Percentiles rank a stretch among this genome's conserved stretches.
These are phyloP conservation scores for Mesopsocus fuscifrons DNA, from an alignment of 2,888 invertebrate genomes.

Conservation along the genomic window DNA sequence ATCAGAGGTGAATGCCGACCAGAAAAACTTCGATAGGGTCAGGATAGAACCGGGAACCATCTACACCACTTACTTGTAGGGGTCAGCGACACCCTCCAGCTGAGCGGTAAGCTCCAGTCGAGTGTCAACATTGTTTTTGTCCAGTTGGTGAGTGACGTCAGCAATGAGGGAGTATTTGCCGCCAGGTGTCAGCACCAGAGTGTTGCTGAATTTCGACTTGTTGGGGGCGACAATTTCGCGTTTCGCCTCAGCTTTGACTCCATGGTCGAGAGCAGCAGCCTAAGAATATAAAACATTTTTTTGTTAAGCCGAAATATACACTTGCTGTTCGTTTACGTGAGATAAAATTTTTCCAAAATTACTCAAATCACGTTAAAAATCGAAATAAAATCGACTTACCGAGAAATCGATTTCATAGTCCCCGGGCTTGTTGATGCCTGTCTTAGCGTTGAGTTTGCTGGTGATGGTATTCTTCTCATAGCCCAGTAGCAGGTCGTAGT, in stretches of 20 bases:
- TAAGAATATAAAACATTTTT: slow-evolving; percentile 13
- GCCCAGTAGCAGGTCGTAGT: slow-evolving; percentile 33
- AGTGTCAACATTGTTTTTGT: slow-evolving; percentile 33
- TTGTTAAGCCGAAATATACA: background rate
- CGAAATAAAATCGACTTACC: too few relatives aligned
- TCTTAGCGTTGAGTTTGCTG: slow-evolving; percentile 27
- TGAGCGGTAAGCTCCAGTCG: slow-evolving; percentile 16
- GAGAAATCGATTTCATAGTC: slow-evolving; percentile 38
- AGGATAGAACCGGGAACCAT: background rate
- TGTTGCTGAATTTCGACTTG: slow-evolving; percentile 41
- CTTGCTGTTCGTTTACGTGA: too few relatives aligned
- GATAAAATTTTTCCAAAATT: too few relatives aligned
- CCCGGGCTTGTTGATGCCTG: slow-evolving; percentile 26
- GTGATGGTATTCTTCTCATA: slow-evolving; percentile 38
- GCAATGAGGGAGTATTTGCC: slow-evolving; percentile 42
- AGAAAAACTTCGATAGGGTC: too few relatives aligned
- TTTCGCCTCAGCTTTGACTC: slow-evolving; percentile 32
- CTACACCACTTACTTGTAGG: slow-evolving; percentile 28
- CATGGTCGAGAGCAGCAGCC: slow-evolving; percentile 28
- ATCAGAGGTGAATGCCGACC: too few relatives aligned
- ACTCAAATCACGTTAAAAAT: too few relatives aligned
- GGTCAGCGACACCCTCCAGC: slow-evolving; percentile 14
- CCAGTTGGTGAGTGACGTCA: slow-evolving; percentile 32
- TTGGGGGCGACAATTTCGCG: slow-evolving; percentile 33
- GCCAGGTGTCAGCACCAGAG: slow-evolving; percentile 35